Percentiles rank a stretch among this genome's conserved stretches.
Evolutionary conservation across 2,797 vertebrate species (phyloP).

Genomic region (Petrocephalus schoutedeni): DNA sequence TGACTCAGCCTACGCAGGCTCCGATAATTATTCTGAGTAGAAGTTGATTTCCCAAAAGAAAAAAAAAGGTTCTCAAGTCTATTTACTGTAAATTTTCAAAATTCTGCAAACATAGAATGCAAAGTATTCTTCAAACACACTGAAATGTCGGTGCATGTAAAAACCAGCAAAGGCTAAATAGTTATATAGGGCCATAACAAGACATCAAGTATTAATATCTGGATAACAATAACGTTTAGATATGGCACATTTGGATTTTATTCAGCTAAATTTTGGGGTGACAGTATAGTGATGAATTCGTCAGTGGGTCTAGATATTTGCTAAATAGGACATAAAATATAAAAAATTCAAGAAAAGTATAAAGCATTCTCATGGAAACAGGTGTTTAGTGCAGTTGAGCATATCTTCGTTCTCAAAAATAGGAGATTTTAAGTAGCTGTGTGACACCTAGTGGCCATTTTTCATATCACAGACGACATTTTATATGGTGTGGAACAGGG

Average conservation of each 20-base stretch:
- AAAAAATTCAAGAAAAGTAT: not conserved
- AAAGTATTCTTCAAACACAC: not conserved
- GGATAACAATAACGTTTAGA: not conserved
- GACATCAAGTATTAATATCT: not conserved
- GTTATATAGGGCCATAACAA: not conserved
- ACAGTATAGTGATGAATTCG: not conserved
- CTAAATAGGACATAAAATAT: not conserved
- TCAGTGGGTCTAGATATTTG: not conserved
- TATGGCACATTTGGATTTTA: not conserved
- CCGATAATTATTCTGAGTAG: not conserved
- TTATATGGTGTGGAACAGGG: not conserved
- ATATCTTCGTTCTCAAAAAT: not conserved
- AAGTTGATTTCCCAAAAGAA: not conserved
- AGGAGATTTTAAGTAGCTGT: not conserved
- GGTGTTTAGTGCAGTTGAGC: not conserved
- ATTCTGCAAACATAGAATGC: not conserved
- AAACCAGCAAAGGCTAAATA: not conserved
- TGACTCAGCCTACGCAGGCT: not conserved
- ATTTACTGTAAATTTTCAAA: not conserved
- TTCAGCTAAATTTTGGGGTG: not conserved
- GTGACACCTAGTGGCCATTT: slow-evolving; percentile 2
- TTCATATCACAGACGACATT: not conserved
- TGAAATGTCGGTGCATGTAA: not conserved
- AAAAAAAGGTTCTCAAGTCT: not conserved
- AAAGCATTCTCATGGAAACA: not conserved